Percentiles rank a stretch among this genome's conserved stretches.
Conservation (phyloP, 2,113 vertebrate genomes). For the Picathartes gymnocephalus region DNA sequence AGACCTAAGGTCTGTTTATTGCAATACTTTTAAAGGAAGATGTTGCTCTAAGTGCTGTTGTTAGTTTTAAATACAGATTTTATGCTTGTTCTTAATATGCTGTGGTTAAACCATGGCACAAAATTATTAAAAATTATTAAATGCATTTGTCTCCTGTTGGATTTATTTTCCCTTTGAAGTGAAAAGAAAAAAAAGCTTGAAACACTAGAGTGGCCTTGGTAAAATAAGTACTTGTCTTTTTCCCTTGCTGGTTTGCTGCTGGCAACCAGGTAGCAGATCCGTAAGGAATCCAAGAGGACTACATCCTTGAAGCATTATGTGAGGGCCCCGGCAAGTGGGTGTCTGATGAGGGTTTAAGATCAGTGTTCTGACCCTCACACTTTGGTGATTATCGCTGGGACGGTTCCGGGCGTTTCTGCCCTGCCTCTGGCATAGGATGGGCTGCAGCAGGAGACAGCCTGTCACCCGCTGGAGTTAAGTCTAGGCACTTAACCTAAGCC, state of each 20-base stretch:
- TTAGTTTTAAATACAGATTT: slow-evolving; percentile 88
- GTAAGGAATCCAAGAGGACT: not conserved
- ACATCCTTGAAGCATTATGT: not conserved
- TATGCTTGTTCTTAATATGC: slow-evolving; percentile 90
- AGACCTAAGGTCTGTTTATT: slow-evolving; percentile 90
- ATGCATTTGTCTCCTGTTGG: slow-evolving; percentile 50
- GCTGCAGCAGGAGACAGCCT: not conserved
- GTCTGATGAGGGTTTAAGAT: not conserved
- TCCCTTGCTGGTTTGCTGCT: not conserved
- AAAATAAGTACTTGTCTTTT: not conserved
- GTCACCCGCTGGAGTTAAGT: not conserved
- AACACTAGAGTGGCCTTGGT: not conserved
- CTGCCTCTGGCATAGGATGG: not conserved
- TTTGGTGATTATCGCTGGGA: not conserved
- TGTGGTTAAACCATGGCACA: slow-evolving; percentile 87
- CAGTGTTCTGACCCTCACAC: not conserved
- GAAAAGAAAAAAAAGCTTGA: not conserved
- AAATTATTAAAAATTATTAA: slow-evolving; percentile 85
- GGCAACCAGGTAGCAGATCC: not conserved
- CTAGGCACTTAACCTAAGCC: not conserved
- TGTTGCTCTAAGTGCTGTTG: slow-evolving; percentile 92
- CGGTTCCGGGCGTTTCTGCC: not conserved
- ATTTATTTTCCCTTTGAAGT: slow-evolving; percentile 3
- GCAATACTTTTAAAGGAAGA: slow-evolving; percentile 91
- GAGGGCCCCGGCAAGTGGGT: not conserved